Evolutionary conservation across 2,797 vertebrate species (phyloP).

Genomic region (Balearica regulorum): DNA sequence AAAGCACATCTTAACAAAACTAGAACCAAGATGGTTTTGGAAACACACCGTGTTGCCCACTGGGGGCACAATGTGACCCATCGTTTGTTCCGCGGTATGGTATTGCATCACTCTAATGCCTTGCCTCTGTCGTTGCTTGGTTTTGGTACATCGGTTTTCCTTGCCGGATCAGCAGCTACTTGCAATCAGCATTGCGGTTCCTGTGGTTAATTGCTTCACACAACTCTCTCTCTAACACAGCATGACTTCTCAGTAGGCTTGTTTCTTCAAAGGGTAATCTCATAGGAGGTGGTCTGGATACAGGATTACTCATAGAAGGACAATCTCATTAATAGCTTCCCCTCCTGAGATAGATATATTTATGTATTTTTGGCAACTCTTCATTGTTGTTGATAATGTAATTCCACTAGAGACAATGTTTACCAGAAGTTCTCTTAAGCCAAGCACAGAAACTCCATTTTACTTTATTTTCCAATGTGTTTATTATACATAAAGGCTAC

Average conservation of each 20-base stretch:
- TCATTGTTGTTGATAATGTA: neutral
- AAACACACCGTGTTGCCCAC: neutral
- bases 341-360: neutral
- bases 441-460: neutral
- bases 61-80: neutral
- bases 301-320: constrained; percentile 38
- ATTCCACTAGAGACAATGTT: neutral
- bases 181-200: neutral
- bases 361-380: constrained; percentile 30
- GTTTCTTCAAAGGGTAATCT: constrained; percentile 44
- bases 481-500: neutral
- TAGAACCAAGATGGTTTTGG: neutral
- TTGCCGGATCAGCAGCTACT: neutral
- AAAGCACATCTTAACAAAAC: neutral
- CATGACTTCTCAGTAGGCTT: constrained; percentile 27
- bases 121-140: fast-evolving
- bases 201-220: constrained; percentile 8
- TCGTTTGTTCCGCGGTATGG: neutral
- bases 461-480: neutral
- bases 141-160: neutral
- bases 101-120: neutral
- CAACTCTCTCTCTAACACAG: neutral
- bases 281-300: constrained; percentile 39
- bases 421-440: neutral
- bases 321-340: constrained; percentile 51